Conservation (phyloP, 2,888 invertebrate species). For the Hartigia nigra region DNA sequence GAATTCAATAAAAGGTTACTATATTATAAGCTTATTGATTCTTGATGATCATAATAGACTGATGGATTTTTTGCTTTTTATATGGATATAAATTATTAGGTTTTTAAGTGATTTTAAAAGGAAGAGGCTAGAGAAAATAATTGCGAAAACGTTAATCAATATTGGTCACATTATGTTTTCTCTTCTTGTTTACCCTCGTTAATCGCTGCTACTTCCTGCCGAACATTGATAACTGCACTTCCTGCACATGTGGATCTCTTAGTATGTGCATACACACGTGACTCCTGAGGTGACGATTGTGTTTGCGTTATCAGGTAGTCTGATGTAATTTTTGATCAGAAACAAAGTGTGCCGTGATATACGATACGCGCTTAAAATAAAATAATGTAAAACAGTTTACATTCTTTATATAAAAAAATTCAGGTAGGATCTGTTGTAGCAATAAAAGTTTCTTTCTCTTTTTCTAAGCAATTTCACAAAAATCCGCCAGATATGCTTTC, state of each 20-base stretch:
- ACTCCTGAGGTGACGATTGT: background rate
- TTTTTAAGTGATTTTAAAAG: background rate
- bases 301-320: background rate
- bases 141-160: background rate
- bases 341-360: background rate
- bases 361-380: background rate
- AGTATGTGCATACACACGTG: background rate
- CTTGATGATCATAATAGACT: background rate
- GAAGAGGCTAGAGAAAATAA: background rate
- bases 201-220: slow-evolving; percentile 23
- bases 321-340: background rate
- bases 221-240: background rate
- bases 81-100: background rate
- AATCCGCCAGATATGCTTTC: too few relatives aligned
- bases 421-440: background rate
- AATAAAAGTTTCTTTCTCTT: background rate
- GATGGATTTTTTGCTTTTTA: background rate
- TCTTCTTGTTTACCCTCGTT: slow-evolving; percentile 30
- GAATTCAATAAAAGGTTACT: background rate
- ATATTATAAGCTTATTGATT: background rate
- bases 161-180: background rate
- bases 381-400: background rate
- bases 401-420: background rate
- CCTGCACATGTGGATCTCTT: background rate
- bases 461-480: background rate